Evolutionary conservation across 2,113 vertebrate genomes (phyloP).

Genomic region (Rhagologus leucostigma): DNA sequence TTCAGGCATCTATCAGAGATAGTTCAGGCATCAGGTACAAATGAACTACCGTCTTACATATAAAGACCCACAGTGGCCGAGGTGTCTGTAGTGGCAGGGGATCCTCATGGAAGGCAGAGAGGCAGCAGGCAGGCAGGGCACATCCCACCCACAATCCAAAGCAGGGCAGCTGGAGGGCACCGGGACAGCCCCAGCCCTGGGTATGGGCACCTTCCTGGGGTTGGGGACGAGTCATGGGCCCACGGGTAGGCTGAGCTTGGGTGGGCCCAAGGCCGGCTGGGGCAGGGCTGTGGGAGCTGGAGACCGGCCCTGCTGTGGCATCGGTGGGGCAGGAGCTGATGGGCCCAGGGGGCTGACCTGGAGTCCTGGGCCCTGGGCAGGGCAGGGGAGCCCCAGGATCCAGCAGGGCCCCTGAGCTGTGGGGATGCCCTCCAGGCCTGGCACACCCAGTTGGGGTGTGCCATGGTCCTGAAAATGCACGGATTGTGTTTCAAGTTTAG

Average conservation of each 20-base stretch:
- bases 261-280: accelerated
- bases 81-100: accelerated
- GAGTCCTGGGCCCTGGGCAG: not conserved
- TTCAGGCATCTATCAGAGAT: not conserved
- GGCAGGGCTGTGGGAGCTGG: not conserved
- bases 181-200: not conserved
- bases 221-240: accelerated
- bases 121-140: not conserved
- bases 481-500: accelerated
- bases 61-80: not conserved
- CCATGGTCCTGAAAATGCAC: accelerated
- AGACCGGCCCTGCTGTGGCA: accelerated
- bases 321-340: accelerated
- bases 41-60: accelerated
- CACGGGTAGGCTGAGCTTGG: accelerated
- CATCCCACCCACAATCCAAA: accelerated
- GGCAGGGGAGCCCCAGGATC: no score
- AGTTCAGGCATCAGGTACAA: not conserved
- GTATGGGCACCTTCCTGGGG: not conserved
- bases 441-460: not conserved
- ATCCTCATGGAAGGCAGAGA: not conserved
- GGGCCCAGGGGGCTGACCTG: no score
- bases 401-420: accelerated
- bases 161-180: not conserved
- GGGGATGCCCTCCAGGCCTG: not conserved